These are phyloP conservation scores for Drosophila rhopaloa DNA, from an alignment of 1,140 invertebrate genomes.

Conservation along the genomic window DNA sequence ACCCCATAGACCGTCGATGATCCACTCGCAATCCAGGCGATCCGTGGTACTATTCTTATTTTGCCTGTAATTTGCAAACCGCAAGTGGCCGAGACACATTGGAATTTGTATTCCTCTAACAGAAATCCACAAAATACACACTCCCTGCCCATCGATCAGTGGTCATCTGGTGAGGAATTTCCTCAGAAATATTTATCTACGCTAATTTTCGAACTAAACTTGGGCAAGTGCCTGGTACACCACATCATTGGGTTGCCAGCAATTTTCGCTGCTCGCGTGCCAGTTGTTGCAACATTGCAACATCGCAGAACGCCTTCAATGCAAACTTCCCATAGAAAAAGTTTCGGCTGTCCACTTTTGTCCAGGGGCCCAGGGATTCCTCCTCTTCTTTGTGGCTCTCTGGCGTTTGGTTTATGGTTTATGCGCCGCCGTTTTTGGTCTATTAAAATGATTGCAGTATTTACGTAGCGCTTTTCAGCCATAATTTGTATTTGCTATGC, in stretches of 20 bases:
- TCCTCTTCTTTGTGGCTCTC: conserved; percentile 6
- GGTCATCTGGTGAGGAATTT: conserved; percentile 65
- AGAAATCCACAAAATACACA: conserved; percentile 30
- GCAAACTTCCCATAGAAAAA: conserved; percentile 65
- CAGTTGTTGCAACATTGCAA: conserved; percentile 39
- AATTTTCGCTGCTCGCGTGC: conserved; percentile 76
- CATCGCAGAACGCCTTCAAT: conserved; percentile 51
- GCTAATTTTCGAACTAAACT: conserved; percentile 74
- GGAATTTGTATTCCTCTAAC: conserved; percentile 38
- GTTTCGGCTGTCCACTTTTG: conserved; percentile 30
- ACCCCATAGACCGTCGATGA: conserved; percentile 31
- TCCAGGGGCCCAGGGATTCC: conserved; percentile 14
- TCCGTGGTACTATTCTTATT: conserved; percentile 1
- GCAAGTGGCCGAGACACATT: conserved; percentile 37
- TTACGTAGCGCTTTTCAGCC: conserved; percentile 79
- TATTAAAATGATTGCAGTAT: conserved; percentile 84
- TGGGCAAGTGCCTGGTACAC: conserved; percentile 65
- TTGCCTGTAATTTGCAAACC: conserved; percentile 40
- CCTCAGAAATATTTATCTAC: conserved; percentile 77
- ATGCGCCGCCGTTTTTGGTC: conserved; percentile 82
- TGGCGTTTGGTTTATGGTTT: conserved; percentile 82
- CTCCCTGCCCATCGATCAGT: conserved; percentile 31
- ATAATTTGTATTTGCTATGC: conserved; percentile 81
- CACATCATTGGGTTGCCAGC: conserved; percentile 56
- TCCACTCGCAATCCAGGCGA: conserved; percentile 12